Evolutionary conservation across 2,113 vertebrate genomes (phyloP).

Genomic region (Girardinichthys multiradiatus): DNA sequence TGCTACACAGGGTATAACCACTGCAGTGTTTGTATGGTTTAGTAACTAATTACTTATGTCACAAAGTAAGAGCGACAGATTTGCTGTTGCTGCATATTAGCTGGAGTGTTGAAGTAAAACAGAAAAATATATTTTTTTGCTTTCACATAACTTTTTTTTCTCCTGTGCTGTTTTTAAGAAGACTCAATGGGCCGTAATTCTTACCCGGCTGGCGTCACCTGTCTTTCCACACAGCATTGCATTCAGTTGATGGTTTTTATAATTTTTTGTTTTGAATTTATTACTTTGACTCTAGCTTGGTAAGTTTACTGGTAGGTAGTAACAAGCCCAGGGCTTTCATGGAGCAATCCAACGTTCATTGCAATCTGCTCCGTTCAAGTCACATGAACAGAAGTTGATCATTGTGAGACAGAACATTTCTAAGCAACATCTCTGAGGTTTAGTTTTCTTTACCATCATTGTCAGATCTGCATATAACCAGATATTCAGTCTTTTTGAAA

Average conservation of each 20-base stretch:
- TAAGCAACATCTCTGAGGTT: neutral
- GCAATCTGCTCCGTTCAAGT: no score
- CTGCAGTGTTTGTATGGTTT: slow-evolving; percentile 1
- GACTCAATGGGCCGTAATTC: slow-evolving; percentile 13
- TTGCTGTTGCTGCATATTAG: slow-evolving; percentile 2
- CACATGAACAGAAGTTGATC: neutral
- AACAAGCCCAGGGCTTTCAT: neutral
- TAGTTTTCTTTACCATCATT: neutral
- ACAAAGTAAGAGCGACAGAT: slow-evolving; percentile 4
- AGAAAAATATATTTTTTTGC: neutral
- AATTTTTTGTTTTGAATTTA: neutral
- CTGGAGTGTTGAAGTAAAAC: neutral
- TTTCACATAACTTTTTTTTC: neutral
- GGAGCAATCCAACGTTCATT: neutral
- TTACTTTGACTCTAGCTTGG: slow-evolving; percentile 2
- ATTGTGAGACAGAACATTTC: neutral
- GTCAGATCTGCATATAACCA: neutral
- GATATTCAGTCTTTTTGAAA: neutral
- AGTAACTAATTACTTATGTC: neutral
- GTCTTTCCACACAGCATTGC: slow-evolving; percentile 6
- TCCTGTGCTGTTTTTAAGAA: slow-evolving; percentile 9
- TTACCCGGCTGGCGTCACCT: slow-evolving; percentile 4
- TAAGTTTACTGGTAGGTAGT: neutral
- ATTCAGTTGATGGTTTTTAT: slow-evolving; percentile 1
- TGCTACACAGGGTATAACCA: slow-evolving; percentile 8